phyloP scores from a whole-genome alignment of 2,113 vertebrate species.

The Carettochelys insculpta region DNA sequence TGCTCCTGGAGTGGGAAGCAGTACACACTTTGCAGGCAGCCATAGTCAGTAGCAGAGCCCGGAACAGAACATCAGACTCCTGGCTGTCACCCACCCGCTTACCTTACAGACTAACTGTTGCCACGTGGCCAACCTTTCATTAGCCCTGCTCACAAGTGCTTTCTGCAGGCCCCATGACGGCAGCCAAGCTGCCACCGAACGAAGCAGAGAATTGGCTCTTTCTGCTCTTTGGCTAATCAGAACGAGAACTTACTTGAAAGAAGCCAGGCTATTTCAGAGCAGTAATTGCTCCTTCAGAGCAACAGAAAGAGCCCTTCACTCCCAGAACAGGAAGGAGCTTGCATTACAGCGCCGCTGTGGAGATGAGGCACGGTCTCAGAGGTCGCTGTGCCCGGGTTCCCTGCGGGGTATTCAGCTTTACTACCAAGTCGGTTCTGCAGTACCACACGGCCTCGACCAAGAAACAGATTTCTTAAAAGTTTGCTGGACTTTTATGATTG shows the following conservation, averaged over 20 bases:
- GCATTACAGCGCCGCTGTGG: background rate
- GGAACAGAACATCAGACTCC: background rate
- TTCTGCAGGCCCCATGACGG: background rate
- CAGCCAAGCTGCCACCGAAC: background rate
- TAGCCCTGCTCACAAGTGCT: background rate
- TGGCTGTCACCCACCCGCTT: background rate
- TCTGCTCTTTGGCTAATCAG: background rate
- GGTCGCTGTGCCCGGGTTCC: background rate
- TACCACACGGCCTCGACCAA: background rate
- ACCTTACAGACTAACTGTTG: background rate
- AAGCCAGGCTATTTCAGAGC: background rate
- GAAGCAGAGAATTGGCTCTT: background rate
- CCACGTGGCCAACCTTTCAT: background rate
- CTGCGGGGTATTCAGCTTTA: background rate
- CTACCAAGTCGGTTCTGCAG: background rate
- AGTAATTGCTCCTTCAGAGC: background rate
- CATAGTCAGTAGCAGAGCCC: background rate
- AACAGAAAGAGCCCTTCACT: background rate
- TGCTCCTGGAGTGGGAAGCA: background rate
- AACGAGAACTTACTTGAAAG: background rate
- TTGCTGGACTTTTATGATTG: background rate
- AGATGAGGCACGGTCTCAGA: background rate
- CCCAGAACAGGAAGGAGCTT: background rate
- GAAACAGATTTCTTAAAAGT: background rate
- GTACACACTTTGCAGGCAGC: background rate